Base-by-base conservation (phyloP, 2,113 vertebrate species). In the Pogona vitticeps region DNA sequence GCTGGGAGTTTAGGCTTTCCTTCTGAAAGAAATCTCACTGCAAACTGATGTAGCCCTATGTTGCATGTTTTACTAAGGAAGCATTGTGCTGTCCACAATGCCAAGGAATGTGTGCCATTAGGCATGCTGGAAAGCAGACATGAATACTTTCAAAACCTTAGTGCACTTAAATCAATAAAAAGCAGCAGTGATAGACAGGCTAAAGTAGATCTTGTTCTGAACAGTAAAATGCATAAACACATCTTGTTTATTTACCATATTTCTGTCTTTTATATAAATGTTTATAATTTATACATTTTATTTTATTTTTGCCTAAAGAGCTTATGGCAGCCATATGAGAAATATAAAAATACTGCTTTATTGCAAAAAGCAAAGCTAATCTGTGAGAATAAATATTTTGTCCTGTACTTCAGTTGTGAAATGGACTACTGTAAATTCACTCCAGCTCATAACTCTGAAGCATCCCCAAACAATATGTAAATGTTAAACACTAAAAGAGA, bases 121-220 rank as follows among this genome's bases (percentile, higher is more conserved):
- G 78, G 46, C 76, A 86, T 38, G 79, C 61, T 85, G 71, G 63
- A 85, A 88, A 86, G 89, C 61, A 93, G 86, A 91, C 75, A 86
- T 94, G 93, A 75, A 90, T 82, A 28, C 73, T 88, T 87, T 94
- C 90, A 91, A 91, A 93, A 75, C 38, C 52, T 88, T 63, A 17
- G 26, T 58, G 36, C 9, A 82, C 9, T 3, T 78, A 78, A 58
- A 56, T 52, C 36, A 15, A 68, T 58, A 14, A 38, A 82, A 20
- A 59, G 17, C 2, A 77, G 9, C 8, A 28, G 6, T 63, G 40
- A n/a, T 52, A 65, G 31, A 73, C n/a, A 63, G 26, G 31, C 9
- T 68, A 58, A 85, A 38, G 9, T 2, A 58, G 65, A 56, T 61
- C 23, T 21, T 85, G 36, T 21, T 75, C 1, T 70, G 17, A 73